Evolutionary conservation across 2,888 invertebrate species (phyloP), one percentile per base, ranked within the genome.

Genomic region (Germaria angustata): DNA sequence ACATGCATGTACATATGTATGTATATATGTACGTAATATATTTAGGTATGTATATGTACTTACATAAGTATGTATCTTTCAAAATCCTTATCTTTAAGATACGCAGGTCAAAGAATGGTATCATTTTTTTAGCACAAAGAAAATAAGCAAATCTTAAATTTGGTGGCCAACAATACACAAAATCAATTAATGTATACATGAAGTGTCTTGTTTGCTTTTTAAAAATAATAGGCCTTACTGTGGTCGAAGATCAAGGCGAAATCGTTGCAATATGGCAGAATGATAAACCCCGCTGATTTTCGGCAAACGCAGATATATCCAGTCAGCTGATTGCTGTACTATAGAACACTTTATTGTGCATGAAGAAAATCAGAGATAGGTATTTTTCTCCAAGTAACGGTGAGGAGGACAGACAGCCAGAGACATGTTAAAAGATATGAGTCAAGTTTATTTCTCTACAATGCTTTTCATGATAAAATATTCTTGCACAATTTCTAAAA

Each of bases 401-500:
- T 9, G 53, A 8, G 17, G 28, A 46, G 17, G 2, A 32, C 11
- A 20, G 44, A 15, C 41, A 41, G 28, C 1, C 39, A 53, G 22
- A 24, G 28, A 49, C 15, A 53, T 44, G 13, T 41, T n/a, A 15
- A 39, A 36, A 73, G 15, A 53, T 63, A 63, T 57, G 34, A 63
- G 53, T 41, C 22, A 53, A 73, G 22, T 34, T 15, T 61, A 73
- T 41, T 51, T 61, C 15, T 61, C 46, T 44, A 66, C 44, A 36
- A 22, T 24, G 44, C 44, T 59, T 49, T 59, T 61, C 39, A 8
- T 71, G 34, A 72, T 71, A 72, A 59, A 55, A 24, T 49, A 13
- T 39, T 63, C 22, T 55, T 55, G 53, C 28, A 66, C 53, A 66
- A 46, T 51, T 28, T 59, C 66, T 55, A 53, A 65, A 73, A 63